Conservation (phyloP, 2,113 vertebrate genomes). For the Talpa occidentalis region DNA sequence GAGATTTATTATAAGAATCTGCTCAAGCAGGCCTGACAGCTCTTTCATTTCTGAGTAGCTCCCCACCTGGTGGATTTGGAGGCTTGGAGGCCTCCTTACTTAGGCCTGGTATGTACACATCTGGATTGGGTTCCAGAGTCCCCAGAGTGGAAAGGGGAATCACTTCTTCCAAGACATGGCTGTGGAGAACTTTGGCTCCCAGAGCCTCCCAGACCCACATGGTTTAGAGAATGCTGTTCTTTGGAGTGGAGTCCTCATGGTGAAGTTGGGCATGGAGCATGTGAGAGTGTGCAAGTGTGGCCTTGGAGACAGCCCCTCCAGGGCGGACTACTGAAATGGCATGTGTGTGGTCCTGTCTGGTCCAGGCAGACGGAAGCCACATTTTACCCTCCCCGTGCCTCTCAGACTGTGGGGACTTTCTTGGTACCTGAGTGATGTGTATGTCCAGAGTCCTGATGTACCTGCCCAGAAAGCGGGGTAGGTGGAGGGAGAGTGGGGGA, state of each 20-base stretch:
- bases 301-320: background rate
- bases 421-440: background rate
- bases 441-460: background rate
- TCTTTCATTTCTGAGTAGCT: background rate
- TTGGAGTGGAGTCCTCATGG: background rate
- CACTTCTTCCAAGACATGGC: background rate
- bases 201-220: background rate
- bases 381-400: background rate
- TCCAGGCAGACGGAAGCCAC: background rate
- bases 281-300: background rate
- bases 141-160: background rate
- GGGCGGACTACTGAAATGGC: background rate
- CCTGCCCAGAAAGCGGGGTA: background rate
- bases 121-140: background rate
- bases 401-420: background rate
- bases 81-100: background rate
- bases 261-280: background rate
- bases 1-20: background rate
- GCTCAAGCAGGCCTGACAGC: background rate
- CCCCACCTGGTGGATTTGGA: background rate
- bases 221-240: background rate
- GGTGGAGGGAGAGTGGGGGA: rapidly evolving
- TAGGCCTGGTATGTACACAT: background rate
- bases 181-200: background rate
- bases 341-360: background rate